A percentile compares a stretch with the other conserved stretches of the same genome.
Conservation (phyloP, 1,140 invertebrate species). For the Dysdera silvatica region DNA sequence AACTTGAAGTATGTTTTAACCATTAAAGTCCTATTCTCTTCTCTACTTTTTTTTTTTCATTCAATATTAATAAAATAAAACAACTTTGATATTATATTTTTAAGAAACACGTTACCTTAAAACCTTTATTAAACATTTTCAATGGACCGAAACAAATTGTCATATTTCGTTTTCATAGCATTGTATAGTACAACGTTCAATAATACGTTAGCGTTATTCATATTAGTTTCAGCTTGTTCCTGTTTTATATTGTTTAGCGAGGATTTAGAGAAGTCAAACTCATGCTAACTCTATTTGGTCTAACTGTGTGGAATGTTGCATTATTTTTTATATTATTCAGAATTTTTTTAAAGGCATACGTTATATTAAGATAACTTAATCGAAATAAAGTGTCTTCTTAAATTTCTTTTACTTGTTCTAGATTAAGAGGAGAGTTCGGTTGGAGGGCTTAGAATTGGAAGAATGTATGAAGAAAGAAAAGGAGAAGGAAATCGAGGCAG, state of each 20-base stretch:
- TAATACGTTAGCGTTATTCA: background rate
- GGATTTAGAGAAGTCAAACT: no score
- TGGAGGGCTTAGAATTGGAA: slow-evolving; percentile 87
- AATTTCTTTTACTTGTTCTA: slow-evolving; percentile 30
- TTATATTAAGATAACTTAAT: no score
- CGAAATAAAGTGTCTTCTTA: background rate
- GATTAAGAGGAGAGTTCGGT: slow-evolving; percentile 51
- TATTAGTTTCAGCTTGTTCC: background rate
- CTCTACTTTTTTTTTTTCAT: no score
- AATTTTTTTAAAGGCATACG: no score
- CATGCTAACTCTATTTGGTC: no score
- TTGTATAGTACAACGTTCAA: background rate
- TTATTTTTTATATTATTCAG: no score
- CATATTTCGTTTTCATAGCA: background rate
- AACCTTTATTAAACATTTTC: no score
- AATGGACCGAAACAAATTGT: background rate
- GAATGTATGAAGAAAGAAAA: slow-evolving; percentile 56
- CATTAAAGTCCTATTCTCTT: background rate
- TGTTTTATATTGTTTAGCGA: no score
- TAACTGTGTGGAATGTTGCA: no score
- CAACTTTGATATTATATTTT: no score
- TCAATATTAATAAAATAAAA: no score
- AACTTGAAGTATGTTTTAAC: slow-evolving; percentile 59
- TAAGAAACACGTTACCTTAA: no score
- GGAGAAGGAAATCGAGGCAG: slow-evolving; percentile 41